Base-by-base conservation (phyloP, 2,797 vertebrate species). In the Petrocephalus schoutedeni region DNA sequence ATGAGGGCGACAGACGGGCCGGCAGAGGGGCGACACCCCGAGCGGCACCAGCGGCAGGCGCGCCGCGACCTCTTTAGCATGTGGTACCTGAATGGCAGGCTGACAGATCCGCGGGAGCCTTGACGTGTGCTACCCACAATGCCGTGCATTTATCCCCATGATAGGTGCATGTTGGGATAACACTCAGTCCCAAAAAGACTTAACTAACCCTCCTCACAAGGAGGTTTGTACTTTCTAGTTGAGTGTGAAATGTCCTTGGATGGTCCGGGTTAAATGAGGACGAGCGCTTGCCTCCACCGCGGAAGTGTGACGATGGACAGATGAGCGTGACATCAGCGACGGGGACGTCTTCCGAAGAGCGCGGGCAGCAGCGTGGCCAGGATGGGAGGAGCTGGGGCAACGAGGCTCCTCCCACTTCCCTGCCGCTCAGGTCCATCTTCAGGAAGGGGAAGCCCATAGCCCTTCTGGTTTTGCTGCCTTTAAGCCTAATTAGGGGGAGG, bases 1-100 rank as follows among this genome's bases (percentile, higher is more conserved):
- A 94, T 95, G 93, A 94, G 92, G 94, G 93, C 94, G 95, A 94
- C 93, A 93, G 94, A 93, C 94, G 93, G 92, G 86, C 53, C 3
- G 67, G 51, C 32, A 12, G n/a, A 9, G 90, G 93, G 71, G 71
- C 93, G 93, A 93, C 93, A 93, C 51, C 54, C 84, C 0, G 53
- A 53, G 82, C 0, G 61, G 28, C 23, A 14, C 28, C 61, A 14
- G 49, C 4, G 61, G 12, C 23, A 14, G 23, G 28, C 61, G 4
- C 28, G 23, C 2, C 9, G 82, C 19, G 54, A 23, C 45, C n/a
- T 7, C 82, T 84, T 84, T 84, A 28, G 82, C 41, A 4, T 87
- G 90, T 90, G 93, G 94, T 90, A 91, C 93, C 93, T 92, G 91
- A 92, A 93, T 93, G 90, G 53, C 23, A 14, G 61, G 61, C 61